These are phyloP conservation scores for Dipus sagitta DNA, from an alignment of 2,797 vertebrate genomes.

Conservation along the genomic window DNA sequence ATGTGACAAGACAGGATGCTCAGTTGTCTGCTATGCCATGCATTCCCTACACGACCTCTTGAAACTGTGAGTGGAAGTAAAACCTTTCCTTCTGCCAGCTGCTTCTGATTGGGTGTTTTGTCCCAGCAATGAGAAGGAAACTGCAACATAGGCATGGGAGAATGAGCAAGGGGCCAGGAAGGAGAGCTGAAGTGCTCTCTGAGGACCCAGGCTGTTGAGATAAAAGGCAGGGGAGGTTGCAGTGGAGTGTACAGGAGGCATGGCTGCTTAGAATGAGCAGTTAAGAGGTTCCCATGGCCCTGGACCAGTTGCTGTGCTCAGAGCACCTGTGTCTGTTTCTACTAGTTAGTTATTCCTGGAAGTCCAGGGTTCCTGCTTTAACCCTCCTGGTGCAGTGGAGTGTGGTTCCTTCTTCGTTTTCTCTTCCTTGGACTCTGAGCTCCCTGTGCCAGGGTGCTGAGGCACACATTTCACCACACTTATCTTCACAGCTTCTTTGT, in stretches of 20 bases:
- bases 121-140: too few species aligned
- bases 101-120: too few species aligned
- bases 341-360: accelerated
- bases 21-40: too few species aligned
- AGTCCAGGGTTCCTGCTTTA: neutral
- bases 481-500: neutral
- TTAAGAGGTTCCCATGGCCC: neutral
- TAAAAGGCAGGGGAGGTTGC: neutral
- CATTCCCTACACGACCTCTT: too few species aligned
- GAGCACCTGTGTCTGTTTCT: neutral
- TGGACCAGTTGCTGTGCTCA: neutral
- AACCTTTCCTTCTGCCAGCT: too few species aligned
- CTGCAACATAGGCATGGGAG: too few species aligned
- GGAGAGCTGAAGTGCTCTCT: neutral
- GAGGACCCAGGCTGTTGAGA: neutral
- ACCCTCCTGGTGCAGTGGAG: accelerated
- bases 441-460: accelerated
- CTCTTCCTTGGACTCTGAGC: neutral
- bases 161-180: too few species aligned
- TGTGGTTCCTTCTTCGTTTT: neutral
- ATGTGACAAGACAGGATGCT: too few species aligned
- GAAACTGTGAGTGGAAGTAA: too few species aligned
- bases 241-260: neutral
- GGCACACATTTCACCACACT: accelerated
- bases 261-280: neutral